Evolutionary conservation across 2,797 vertebrate species (phyloP).

Genomic region (Gastrophryne carolinensis): DNA sequence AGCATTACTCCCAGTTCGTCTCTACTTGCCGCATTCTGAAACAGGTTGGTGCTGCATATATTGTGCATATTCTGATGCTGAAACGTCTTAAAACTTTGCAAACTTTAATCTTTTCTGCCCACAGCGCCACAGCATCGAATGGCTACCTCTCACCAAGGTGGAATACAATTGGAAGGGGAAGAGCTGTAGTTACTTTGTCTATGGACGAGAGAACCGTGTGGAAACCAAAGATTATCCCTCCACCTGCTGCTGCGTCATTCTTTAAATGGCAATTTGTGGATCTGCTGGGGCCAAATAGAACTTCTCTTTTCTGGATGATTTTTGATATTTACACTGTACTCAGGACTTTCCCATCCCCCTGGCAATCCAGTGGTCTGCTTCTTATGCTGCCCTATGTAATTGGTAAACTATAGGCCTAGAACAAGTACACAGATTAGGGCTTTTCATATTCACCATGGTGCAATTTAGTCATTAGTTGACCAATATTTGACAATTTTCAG

Average conservation of each 20-base stretch:
- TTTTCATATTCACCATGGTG: no score
- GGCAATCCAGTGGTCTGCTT: no score
- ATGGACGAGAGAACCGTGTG: conserved; percentile 75
- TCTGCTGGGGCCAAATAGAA: no score
- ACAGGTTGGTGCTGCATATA: conserved; percentile 66
- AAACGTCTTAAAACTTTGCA: background rate
- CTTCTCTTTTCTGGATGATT: no score
- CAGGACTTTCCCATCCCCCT: no score
- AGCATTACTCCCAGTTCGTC: conserved; percentile 69
- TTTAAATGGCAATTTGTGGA: no score
- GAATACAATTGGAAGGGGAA: conserved; percentile 74
- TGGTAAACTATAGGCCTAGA: no score
- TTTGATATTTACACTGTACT: no score
- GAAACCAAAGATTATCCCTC: conserved; percentile 71
- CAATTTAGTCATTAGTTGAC: no score
- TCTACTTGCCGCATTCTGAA: conserved; percentile 71
- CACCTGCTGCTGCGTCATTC: conserved; percentile 70
- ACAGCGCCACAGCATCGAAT: conserved; percentile 77
- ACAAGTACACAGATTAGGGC: no score
- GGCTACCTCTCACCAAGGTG: conserved; percentile 77
- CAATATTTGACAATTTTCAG: no score
- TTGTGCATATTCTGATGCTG: background rate
- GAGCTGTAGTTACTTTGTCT: conserved; percentile 72
- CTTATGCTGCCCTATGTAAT: no score
- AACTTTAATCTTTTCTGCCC: background rate